phyloP scores from a whole-genome alignment of 2,888 invertebrate species.

The Agrochola macilenta region DNA sequence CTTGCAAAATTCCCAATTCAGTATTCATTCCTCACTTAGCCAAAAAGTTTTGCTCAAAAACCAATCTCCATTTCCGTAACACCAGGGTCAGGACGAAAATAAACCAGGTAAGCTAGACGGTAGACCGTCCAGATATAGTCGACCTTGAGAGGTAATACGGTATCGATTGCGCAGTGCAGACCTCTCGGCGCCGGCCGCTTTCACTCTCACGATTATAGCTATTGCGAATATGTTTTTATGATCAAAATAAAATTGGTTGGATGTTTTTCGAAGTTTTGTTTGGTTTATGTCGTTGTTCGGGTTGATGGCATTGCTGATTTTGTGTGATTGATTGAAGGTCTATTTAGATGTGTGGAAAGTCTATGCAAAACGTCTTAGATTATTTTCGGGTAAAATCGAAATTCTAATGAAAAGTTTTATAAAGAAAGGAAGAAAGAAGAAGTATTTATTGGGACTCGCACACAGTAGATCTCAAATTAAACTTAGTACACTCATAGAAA shows the following conservation, averaged over 20 bases:
- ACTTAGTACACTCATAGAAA: no score
- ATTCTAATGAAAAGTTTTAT: background rate
- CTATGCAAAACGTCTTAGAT: background rate
- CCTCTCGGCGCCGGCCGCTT: conserved; percentile 51
- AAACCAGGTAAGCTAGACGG: conserved; percentile 30
- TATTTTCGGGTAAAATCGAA: background rate
- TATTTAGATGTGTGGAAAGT: background rate
- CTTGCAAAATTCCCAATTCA: background rate
- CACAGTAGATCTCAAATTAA: no score
- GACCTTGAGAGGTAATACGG: conserved; percentile 52
- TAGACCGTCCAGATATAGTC: conserved; percentile 35
- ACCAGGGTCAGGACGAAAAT: conserved; percentile 28
- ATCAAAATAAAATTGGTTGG: background rate
- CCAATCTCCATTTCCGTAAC: conserved; percentile 22
- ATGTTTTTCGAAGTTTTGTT: conserved; percentile 12
- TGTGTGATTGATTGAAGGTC: background rate
- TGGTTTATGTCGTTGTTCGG: background rate
- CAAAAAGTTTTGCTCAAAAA: conserved; percentile 24
- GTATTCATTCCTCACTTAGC: background rate
- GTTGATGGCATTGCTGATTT: background rate
- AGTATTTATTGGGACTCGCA: no score
- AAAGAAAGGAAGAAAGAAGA: no score
- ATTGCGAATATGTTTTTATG: conserved; percentile 21
- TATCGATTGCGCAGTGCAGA: conserved; percentile 63
- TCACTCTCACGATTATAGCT: conserved; percentile 47